Evolutionary conservation across 2,888 invertebrate species (phyloP), one percentile per base, ranked within the genome.

Genomic region (Diarsia dahlii): DNA sequence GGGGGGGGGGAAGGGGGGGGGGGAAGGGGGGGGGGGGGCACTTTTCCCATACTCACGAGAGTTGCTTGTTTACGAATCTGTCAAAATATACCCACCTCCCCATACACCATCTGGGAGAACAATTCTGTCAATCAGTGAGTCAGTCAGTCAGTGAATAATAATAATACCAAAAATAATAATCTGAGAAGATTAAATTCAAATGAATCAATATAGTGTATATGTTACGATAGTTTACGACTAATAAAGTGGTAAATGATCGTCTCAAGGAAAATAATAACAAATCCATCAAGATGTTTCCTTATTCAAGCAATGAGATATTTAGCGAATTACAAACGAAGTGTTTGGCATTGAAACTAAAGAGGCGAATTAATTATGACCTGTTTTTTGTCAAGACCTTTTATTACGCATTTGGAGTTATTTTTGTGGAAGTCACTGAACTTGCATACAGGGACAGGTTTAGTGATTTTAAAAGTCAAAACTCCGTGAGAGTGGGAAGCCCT

Each of bases 241-340:
- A 8, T 8, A 8, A 8, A 39, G 0, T 63, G 23, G 5, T 56
- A 56, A 74, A 52, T 58, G 58, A 74, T 54, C 12, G 45, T 15
- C 8, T 76, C 23, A 65, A 74, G 69, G 74, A 77, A 74, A 83
- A 65, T 34, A 12, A 28, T 60, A 46, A n/a, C 13, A 39, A 54
- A 8, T 12, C 28, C 52, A 69, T 46, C 54, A 50, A 66, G 62
- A 62, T 64, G n/a, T 72, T 80, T 82, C 80, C 48, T 75, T 65
- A 34, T 58, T 76, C 28, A 60, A 56, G 60, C 54, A 68, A 80
- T 68, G 48, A 58, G 68, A 63, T 72, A 73, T 70, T 66, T 80
- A 52, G 54, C 23, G 9, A 76, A 71, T 54, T 63, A 34, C 20
- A 46, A 48, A 28, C 13, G 3, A 48, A 54, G 5, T 8, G 18